Evolutionary conservation across 2,113 vertebrate species (phyloP).

Genomic region (Loxodonta africana): DNA sequence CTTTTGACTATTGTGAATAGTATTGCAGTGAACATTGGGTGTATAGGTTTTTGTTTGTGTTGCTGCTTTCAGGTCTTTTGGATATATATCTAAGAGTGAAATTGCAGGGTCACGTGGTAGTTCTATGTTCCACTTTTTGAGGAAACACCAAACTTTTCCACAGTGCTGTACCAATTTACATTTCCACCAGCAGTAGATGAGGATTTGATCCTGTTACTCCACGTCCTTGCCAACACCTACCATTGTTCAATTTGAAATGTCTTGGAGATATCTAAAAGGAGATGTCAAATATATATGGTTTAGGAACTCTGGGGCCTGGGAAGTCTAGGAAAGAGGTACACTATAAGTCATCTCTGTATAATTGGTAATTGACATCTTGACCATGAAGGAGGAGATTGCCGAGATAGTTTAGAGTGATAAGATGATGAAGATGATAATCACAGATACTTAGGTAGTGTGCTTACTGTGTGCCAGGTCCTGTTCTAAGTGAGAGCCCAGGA

Average conservation of each 20-base stretch:
- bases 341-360: background rate
- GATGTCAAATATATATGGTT: background rate
- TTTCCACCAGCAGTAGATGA: no score
- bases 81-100: no score
- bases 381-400: background rate
- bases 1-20: no score
- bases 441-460: background rate
- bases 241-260: background rate
- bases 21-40: no score
- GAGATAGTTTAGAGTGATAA: background rate
- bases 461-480: background rate
- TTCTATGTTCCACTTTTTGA: no score
- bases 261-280: background rate
- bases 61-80: no score
- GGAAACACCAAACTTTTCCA: no score
- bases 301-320: background rate
- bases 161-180: no score
- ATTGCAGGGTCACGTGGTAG: no score
- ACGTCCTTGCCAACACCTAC: background rate
- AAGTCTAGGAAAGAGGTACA: background rate
- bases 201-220: no score
- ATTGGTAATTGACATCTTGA: background rate
- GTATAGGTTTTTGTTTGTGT: no score
- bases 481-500: background rate
- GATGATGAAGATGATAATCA: background rate